A percentile compares a stretch with the other conserved stretches of the same genome.
phyloP scores from a whole-genome alignment of 2,797 vertebrate genomes.

The Danio choprae region DNA sequence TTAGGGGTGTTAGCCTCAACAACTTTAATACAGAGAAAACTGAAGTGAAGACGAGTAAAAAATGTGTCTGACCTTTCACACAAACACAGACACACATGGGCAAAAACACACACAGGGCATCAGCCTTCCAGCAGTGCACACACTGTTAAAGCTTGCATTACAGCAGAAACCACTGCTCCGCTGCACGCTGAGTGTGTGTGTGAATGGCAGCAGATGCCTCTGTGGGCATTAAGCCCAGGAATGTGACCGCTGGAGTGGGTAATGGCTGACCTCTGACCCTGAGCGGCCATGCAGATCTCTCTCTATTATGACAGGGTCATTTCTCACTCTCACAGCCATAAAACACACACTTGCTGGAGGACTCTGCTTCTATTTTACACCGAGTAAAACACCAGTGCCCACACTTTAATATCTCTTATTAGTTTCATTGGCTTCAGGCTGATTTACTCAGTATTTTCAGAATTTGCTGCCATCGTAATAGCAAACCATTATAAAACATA shows the following conservation, averaged over 20 bases:
- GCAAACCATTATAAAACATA: not conserved
- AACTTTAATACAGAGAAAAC: slow-evolving; percentile 53
- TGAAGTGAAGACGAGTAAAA: not conserved
- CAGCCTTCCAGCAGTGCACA: slow-evolving; percentile 24
- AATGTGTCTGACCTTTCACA: slow-evolving; percentile 18
- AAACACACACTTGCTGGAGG: slow-evolving; percentile 55
- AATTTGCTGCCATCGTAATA: not conserved
- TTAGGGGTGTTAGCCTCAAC: slow-evolving; percentile 34
- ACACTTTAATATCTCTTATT: slow-evolving; percentile 4
- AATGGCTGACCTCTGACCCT: slow-evolving; percentile 83
- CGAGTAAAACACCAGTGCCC: not conserved
- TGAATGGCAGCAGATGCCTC: slow-evolving; percentile 79
- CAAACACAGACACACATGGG: slow-evolving; percentile 17
- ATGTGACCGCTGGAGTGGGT: slow-evolving; percentile 69
- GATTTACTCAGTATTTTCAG: not conserved
- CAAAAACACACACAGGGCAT: not conserved
- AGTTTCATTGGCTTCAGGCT: slow-evolving; percentile 1
- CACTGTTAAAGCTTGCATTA: slow-evolving; percentile 25
- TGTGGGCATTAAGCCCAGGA: slow-evolving; percentile 80
- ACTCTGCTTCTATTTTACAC: slow-evolving; percentile 15
- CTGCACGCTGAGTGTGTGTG: slow-evolving; percentile 22
- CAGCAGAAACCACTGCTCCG: slow-evolving; percentile 1
- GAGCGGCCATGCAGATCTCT: slow-evolving; percentile 79
- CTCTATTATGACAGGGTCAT: slow-evolving; percentile 84
- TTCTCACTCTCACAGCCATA: slow-evolving; percentile 69